Base-by-base conservation (phyloP, 2,797 vertebrate species). In the Phylloscopus collybita region DNA sequence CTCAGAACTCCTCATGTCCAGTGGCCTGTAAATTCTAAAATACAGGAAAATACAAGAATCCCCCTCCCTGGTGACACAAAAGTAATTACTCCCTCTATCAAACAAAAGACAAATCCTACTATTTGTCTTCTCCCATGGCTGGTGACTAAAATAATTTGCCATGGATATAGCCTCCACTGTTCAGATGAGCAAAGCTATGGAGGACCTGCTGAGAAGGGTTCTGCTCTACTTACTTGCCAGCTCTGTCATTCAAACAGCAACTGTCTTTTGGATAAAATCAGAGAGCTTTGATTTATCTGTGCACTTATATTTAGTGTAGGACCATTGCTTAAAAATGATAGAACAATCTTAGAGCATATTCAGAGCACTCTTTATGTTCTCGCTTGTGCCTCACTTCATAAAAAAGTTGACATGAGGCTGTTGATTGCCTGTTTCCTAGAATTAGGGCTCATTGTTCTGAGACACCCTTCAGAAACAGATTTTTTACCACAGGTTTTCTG, bases 11-110 rank as follows among this genome's bases (percentile, higher is more conserved):
- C 51, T 69, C 23, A 40, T 69, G 60, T 60, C 34, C 47, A 75
- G 32, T 50, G 70, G 32, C 25, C 49, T 82, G 36, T 69, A 84
- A 80, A 81, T 92, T 91, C n/a, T 90, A 94, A 89, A 95, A 86
- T 69, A 66, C 5, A 11, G 26, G 32, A 73, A 82, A 90, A 86
- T 38, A 11, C 3, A 7, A 65, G 15, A 67, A 70, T 67, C 3
- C 1, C 5, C 6, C 16, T 80, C 32, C 54, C 10, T 21, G 12
- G 13, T 53, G 26, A 49, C 21, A 57, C 11, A 82, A 79, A 69
- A 26, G 10, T 69, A 26, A 34, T 38, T 65, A 49, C 75, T 85
- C 4, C 20, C 29, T 62, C 53, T 81, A 27, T 36, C 32, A 90
- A 76, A 40, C 16, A 61, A 79, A 69, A 57, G 18, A 5, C 1